Base-by-base conservation (phyloP, 2,888 invertebrate species). In the Congeria kusceri region DNA sequence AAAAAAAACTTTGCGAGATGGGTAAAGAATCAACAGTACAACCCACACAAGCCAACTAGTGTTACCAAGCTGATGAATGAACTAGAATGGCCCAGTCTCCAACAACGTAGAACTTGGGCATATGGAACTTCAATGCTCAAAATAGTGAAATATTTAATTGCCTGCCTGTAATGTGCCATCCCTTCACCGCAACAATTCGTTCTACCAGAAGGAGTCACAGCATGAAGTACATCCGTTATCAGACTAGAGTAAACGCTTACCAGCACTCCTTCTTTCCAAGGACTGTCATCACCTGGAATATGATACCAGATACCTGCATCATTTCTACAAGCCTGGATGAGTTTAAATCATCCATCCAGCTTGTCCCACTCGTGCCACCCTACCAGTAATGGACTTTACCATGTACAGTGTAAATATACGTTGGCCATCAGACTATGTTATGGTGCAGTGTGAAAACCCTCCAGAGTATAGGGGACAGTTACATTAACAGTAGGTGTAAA, bases 111-210 rank as follows among this genome's bases (percentile, higher is more conserved):
- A 39, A 28, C 39, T 18, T 15, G n/a, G 13, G 18, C 46, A n/a
- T 56, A 57, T 64, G 47, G 62, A 0, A 64, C 56, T 15, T n/a
- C 44, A 20, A 70, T 70, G 63, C 20, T 62, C 53, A 70, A 70
- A 28, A 28, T 71, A 15, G 27, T 57, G 3, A 20, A 64, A 27
- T 15, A 25, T 4, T 11, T 32, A 7, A 32, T 32, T 32, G 32
- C 32, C 11, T 32, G 11, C 32, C 32, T 7, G 32, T 32, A 23
- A 56, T 7, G 11, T 64, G 15, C 49, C 70, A 7, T 23, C 59
- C 28, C 49, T 49, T 20, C 44, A 18, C 29, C 11, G 29, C n/a
- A 29, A 47, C 5, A 23, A 29, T 70, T 61, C 13, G 53, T 5
- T 53, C 25, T n/a, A 32, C 61, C 61, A 39, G 57, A 5, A 28